phyloP scores from a whole-genome alignment of 2,113 vertebrate genomes.

The Alethe castanea region DNA sequence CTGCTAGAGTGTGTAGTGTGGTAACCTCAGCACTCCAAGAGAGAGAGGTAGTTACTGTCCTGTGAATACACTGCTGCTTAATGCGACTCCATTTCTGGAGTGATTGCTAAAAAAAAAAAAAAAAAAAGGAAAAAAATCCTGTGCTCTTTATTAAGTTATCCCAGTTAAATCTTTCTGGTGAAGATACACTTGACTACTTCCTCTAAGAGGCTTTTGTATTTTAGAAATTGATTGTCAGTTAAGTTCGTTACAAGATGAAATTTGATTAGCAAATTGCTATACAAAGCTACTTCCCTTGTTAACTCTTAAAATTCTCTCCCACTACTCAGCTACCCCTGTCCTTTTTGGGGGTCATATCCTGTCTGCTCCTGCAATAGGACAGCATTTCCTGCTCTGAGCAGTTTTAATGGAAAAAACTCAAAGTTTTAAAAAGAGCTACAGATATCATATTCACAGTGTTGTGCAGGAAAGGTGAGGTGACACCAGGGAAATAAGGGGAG shows the following conservation, averaged over 20 bases:
- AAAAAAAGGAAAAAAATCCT: background rate
- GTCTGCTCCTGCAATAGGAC: background rate
- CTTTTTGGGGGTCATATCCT: background rate
- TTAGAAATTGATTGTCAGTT: constrained; percentile 77
- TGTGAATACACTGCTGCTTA: background rate
- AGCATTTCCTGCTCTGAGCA: background rate
- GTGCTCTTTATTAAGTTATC: constrained; percentile 39
- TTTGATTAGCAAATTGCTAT: constrained; percentile 27
- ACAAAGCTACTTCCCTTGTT: background rate
- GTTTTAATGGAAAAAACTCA: background rate
- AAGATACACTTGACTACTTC: constrained; percentile 44
- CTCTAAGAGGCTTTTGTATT: constrained; percentile 40
- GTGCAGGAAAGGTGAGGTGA: background rate
- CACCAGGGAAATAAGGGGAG: background rate
- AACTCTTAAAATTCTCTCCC: background rate
- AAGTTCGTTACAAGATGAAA: background rate
- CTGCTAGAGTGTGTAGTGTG: constrained; percentile 30
- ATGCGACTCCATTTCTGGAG: background rate
- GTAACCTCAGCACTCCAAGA: background rate
- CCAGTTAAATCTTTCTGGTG: constrained; percentile 17
- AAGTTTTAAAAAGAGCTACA: background rate
- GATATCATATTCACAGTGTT: constrained; percentile 61
- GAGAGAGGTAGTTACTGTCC: constrained; percentile 54
- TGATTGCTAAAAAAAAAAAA: background rate
- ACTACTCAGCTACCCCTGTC: background rate